These are phyloP conservation scores for Takifugu ocellatus DNA, from an alignment of 2,797 vertebrate genomes.

Conservation along the genomic window DNA sequence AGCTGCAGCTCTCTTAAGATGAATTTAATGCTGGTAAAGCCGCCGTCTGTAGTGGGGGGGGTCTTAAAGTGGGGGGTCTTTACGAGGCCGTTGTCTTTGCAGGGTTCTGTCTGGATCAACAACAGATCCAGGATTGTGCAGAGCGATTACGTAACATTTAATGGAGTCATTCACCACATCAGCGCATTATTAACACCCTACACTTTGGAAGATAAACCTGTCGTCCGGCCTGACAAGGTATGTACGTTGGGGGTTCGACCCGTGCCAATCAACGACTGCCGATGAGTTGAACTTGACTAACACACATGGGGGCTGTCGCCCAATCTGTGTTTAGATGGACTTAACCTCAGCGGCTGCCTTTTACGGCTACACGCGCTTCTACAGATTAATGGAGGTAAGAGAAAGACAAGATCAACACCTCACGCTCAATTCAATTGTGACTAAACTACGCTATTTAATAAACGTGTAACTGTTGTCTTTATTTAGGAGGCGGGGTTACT, in stretches of 20 bases:
- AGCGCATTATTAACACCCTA: constrained; percentile 79
- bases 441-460: too few species aligned
- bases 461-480: too few species aligned
- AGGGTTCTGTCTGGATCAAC: constrained; percentile 89
- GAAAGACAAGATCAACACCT: not conserved
- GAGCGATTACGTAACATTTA: constrained; percentile 75
- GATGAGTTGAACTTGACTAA: not conserved
- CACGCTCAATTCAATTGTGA: not conserved
- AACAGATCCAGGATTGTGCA: constrained; percentile 75
- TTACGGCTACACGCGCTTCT: constrained; percentile 86
- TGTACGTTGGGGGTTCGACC: not conserved
- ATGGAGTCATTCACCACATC: constrained; percentile 88
- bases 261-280: too few species aligned
- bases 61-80: too few species aligned
- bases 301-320: not conserved
- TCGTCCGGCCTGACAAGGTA: not conserved
- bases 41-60: too few species aligned
- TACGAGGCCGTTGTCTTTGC: constrained; percentile 11
- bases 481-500: constrained; percentile 81
- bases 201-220: constrained; percentile 35
- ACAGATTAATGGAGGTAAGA: constrained; percentile 82
- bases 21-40: too few species aligned
- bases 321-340: constrained; percentile 76
- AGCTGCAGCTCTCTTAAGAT: too few species aligned
- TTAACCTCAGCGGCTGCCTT: constrained; percentile 73